Evolutionary conservation across 1,140 invertebrate genomes (phyloP).

Genomic region (Periplaneta americana): DNA sequence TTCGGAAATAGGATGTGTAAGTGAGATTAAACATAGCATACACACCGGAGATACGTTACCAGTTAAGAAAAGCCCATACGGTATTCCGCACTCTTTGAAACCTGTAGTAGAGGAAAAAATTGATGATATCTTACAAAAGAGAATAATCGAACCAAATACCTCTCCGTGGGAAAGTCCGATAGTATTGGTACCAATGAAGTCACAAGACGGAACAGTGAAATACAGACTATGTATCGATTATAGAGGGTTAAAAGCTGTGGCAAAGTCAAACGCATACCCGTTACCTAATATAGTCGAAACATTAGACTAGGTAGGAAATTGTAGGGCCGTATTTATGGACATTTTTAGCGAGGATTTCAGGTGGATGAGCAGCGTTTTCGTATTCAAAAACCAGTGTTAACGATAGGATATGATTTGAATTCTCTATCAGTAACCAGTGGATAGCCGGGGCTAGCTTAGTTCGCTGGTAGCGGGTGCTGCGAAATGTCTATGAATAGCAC

Average conservation of each 20-base stretch:
- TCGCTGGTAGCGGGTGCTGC: no score
- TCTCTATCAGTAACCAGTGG: no score
- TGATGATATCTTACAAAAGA: neutral
- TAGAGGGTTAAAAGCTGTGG: neutral
- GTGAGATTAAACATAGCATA: neutral
- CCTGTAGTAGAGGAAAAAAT: neutral
- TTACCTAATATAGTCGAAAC: slow-evolving; percentile 35
- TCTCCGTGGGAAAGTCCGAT: neutral
- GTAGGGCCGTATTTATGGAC: no score
- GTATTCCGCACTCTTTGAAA: neutral
- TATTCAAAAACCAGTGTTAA: no score
- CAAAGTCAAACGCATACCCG: neutral
- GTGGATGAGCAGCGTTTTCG: no score
- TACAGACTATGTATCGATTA: neutral
- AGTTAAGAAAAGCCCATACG: neutral
- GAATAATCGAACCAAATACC: neutral
- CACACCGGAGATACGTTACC: neutral
- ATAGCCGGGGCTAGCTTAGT: no score
- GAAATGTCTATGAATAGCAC: no score
- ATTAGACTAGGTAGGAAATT: slow-evolving; percentile 36
- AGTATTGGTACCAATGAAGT: neutral
- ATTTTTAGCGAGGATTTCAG: no score
- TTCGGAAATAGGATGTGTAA: neutral
- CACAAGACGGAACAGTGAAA: neutral
- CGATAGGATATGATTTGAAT: no score